These are phyloP conservation scores for honey bee (Apis mellifera) DNA, from an alignment of 1,140 invertebrate species.

Conservation along the genomic window Amel_HAv3.1 CM009937.2:1039501-1040000, in stretches of 20 bases:
- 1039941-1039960: background rate
- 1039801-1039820: background rate
- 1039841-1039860: background rate
- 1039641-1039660: slow-evolving; percentile 30
- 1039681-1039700: slow-evolving; percentile 35
- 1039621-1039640: slow-evolving; percentile 41
- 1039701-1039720: slow-evolving; percentile 42
- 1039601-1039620: slow-evolving; percentile 38
- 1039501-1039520: slow-evolving; percentile 39
- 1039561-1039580: slow-evolving; percentile 48
- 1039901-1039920: too few species aligned
- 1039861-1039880: too few species aligned
- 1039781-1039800: slow-evolving; percentile 40
- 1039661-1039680: slow-evolving; percentile 41
- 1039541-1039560: slow-evolving; percentile 48
- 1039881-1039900: too few species aligned
- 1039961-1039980: too few species aligned
- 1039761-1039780: slow-evolving; percentile 34
- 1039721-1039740: slow-evolving; percentile 34
- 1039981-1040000: too few species aligned
- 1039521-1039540: slow-evolving; percentile 54
- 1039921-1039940: too few species aligned
- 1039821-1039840: background rate
- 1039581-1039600: slow-evolving; percentile 41
- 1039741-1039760: slow-evolving; percentile 43